Percentiles rank a stretch among this genome's conserved stretches.
phyloP scores from a whole-genome alignment of 2,113 vertebrate species.

The Heloderma charlesbogerti region DNA sequence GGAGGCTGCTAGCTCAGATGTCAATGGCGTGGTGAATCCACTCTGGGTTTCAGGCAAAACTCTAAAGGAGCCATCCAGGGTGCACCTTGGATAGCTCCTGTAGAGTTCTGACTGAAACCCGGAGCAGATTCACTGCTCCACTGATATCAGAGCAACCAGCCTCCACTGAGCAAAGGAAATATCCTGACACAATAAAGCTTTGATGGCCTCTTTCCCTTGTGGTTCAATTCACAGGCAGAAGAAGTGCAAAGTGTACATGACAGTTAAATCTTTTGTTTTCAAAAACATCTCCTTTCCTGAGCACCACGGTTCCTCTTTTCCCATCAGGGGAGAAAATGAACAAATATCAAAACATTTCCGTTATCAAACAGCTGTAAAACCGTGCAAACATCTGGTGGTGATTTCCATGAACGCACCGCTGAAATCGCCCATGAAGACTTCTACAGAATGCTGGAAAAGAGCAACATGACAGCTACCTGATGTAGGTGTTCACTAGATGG shows the following conservation, averaged over 20 bases:
- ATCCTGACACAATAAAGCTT: background rate
- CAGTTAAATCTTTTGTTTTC: background rate
- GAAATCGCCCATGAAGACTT: conserved; percentile 16
- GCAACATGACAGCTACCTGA: conserved; percentile 1
- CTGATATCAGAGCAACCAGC: too few relatives aligned
- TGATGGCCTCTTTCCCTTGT: background rate
- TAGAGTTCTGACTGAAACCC: too few relatives aligned
- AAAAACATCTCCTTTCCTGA: background rate
- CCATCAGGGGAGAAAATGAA: background rate
- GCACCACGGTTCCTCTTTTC: background rate
- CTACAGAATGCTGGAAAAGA: conserved; percentile 16
- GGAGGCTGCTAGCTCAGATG: too few relatives aligned
- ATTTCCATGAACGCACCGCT: background rate
- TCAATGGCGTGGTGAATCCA: too few relatives aligned
- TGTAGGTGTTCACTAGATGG: background rate
- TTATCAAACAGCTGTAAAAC: conserved; percentile 1
- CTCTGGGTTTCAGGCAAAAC: too few relatives aligned
- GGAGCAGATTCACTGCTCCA: too few relatives aligned
- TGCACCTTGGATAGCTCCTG: too few relatives aligned
- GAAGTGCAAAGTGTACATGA: background rate
- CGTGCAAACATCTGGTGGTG: conserved; percentile 26
- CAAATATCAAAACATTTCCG: background rate
- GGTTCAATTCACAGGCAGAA: background rate
- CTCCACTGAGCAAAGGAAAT: background rate
- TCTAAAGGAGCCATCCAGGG: too few relatives aligned